phyloP scores from a whole-genome alignment of 2,888 invertebrate species.

The Agriopis aurantiaria region DNA sequence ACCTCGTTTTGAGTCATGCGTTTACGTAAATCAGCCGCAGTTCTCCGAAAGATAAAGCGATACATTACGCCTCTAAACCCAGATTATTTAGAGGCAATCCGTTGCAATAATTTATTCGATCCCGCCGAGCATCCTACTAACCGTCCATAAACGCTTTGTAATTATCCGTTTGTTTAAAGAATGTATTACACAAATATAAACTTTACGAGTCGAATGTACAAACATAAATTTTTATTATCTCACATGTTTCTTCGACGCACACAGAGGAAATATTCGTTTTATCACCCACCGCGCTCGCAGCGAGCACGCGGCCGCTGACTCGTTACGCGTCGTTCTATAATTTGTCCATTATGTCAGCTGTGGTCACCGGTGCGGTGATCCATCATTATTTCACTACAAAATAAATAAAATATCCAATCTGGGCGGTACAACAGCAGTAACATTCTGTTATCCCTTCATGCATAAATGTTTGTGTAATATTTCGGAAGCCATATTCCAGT shows the following conservation, averaged over 20 bases:
- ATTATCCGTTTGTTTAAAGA: constrained; percentile 83
- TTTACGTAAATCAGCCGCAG: constrained; percentile 45
- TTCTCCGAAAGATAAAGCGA: constrained; percentile 47
- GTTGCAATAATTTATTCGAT: constrained; percentile 69
- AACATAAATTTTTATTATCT: constrained; percentile 78
- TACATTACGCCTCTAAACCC: constrained; percentile 53
- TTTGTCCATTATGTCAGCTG: constrained; percentile 66
- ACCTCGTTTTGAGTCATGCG: constrained; percentile 32
- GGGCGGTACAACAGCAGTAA: constrained; percentile 68
- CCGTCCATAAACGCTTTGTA: constrained; percentile 75
- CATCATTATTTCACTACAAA: constrained; percentile 59
- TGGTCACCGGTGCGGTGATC: constrained; percentile 57
- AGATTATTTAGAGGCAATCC: constrained; percentile 64
- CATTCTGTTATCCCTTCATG: constrained; percentile 82
- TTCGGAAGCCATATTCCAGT: constrained; percentile 73
- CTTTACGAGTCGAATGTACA: constrained; percentile 80
- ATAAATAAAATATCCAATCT: constrained; percentile 72
- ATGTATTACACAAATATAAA: constrained; percentile 83
- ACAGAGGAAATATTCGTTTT: constrained; percentile 65
- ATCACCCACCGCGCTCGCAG: constrained; percentile 62
- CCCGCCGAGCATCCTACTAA: constrained; percentile 60
- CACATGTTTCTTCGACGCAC: constrained; percentile 75
- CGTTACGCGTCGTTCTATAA: constrained; percentile 66
- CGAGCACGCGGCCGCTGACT: constrained; percentile 48
- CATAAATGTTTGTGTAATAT: constrained; percentile 83